A percentile compares a stretch with the other conserved stretches of the same genome.
phyloP scores from a whole-genome alignment of 37 sponge, comb jelly and placozoan species.

The Aphrocallistes beatrix region DNA sequence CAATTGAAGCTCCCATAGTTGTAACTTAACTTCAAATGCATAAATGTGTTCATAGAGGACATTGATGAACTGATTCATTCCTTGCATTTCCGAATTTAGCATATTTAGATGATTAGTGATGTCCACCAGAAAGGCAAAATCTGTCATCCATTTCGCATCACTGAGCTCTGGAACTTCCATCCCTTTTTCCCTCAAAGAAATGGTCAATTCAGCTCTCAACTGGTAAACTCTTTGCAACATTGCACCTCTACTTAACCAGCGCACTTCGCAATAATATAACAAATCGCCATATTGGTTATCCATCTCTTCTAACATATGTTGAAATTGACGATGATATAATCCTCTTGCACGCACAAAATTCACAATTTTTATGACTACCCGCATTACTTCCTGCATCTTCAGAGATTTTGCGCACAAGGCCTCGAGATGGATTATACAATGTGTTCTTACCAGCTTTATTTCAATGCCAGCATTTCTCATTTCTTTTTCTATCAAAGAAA shows the following conservation, averaged over 20 bases:
- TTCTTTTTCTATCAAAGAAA: conserved; percentile 11
- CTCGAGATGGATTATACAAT: neutral
- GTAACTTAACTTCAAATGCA: conserved; percentile 8
- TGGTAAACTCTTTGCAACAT: neutral
- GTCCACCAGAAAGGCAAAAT: conserved; percentile 15
- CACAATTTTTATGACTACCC: neutral
- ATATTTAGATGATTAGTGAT: neutral
- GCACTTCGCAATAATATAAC: conserved; percentile 15
- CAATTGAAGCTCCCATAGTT: conserved; percentile 9
- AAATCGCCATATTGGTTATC: conserved; percentile 1
- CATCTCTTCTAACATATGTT: neutral
- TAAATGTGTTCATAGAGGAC: conserved; percentile 2
- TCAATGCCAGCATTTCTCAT: conserved; percentile 6
- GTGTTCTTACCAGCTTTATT: neutral
- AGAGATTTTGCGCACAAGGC: conserved; percentile 11
- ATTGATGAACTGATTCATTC: neutral
- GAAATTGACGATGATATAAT: neutral
- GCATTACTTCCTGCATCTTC: conserved; percentile 17
- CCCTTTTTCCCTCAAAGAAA: neutral
- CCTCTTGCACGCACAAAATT: conserved; percentile 8
- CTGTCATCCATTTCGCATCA: conserved; percentile 12
- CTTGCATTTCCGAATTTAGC: conserved; percentile 7
- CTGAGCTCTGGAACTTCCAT: conserved; percentile 10
- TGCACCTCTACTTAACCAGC: conserved; percentile 1
- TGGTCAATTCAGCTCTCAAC: conserved; percentile 6